Percentiles rank a stretch among this genome's conserved stretches.
These are phyloP conservation scores for Aurelia sp. DNA, from an alignment of 30 jellyfish, hydroid and myxozoan genomes.

Conservation along the genomic window DNA sequence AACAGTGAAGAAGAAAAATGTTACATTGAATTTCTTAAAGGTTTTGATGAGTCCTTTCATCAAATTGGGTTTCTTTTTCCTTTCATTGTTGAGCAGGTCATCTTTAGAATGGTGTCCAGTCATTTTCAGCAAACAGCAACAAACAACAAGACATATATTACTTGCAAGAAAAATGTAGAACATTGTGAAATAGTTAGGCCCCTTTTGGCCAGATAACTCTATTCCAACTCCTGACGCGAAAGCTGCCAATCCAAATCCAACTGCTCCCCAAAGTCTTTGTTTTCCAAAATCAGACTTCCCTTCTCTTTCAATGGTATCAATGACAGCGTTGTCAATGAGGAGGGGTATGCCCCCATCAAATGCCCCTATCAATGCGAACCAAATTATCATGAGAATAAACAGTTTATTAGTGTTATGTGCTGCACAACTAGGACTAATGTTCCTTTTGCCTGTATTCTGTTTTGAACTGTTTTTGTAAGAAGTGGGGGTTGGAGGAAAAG, in stretches of 20 bases:
- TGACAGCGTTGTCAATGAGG: conserved; percentile 66
- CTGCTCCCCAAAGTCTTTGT: conserved; percentile 86
- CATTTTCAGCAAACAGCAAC: conserved; percentile 52
- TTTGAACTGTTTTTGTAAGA: background rate
- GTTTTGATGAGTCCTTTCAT: conserved; percentile 53
- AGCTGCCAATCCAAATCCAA: conserved; percentile 82
- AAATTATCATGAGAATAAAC: conserved; percentile 51
- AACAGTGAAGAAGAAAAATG: conserved; percentile 65
- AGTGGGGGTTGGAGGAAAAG: no score
- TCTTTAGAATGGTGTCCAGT: conserved; percentile 17
- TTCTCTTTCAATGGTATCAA: conserved; percentile 36
- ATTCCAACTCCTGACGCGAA: conserved; percentile 75
- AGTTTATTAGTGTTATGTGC: background rate
- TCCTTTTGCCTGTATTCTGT: background rate
- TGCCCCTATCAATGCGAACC: conserved; percentile 66
- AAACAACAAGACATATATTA: conserved; percentile 31
- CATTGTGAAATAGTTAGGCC: conserved; percentile 61
- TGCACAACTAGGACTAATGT: background rate
- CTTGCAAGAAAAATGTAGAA: conserved; percentile 67
- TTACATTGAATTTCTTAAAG: conserved; percentile 61
- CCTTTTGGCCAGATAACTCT: conserved; percentile 40
- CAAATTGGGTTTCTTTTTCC: conserved; percentile 16
- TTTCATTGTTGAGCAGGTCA: conserved; percentile 15
- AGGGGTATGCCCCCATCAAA: conserved; percentile 81
- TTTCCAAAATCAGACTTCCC: conserved; percentile 67